Evolutionary conservation across 2,113 vertebrate genomes (phyloP).

Genomic region (Syngnathus typhle): DNA sequence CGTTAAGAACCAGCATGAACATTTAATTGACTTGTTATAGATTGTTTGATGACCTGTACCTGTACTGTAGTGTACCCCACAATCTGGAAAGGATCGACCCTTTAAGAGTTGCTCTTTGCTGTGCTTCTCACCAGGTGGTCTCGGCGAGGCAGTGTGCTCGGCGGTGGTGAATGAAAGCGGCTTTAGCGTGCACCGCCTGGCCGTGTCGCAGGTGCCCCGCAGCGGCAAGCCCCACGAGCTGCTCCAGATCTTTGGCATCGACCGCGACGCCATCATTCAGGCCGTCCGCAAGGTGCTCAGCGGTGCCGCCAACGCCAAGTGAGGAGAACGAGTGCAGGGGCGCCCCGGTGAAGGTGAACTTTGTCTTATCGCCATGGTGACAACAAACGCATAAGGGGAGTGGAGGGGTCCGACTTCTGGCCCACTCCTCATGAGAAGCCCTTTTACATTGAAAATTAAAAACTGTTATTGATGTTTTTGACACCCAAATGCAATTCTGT

Average conservation of each 20-base stretch:
- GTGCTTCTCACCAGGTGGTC: constrained; percentile 68
- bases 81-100: too few relatives aligned
- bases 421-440: constrained; percentile 28
- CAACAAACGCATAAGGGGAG: constrained; percentile 2
- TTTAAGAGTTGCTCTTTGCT: neutral
- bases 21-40: too few relatives aligned
- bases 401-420: constrained; percentile 8
- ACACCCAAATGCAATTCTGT: constrained; percentile 7
- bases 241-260: constrained; percentile 77
- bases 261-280: constrained; percentile 61
- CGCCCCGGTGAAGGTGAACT: neutral
- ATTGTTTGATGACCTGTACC: too few relatives aligned
- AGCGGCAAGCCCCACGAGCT: constrained; percentile 79
- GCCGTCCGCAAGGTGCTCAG: constrained; percentile 55
- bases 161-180: constrained; percentile 73
- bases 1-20: too few relatives aligned
- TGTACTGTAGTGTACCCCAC: too few relatives aligned
- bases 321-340: constrained; percentile 11
- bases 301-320: constrained; percentile 61
- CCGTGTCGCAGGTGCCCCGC: constrained; percentile 72
- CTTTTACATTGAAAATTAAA: constrained; percentile 10
- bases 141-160: constrained; percentile 79
- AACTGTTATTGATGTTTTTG: constrained; percentile 43
- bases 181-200: constrained; percentile 74
- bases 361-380: constrained; percentile 26